Base-by-base conservation (phyloP, 2,888 invertebrate species). In the Zaprionus obscuricornis region DNA sequence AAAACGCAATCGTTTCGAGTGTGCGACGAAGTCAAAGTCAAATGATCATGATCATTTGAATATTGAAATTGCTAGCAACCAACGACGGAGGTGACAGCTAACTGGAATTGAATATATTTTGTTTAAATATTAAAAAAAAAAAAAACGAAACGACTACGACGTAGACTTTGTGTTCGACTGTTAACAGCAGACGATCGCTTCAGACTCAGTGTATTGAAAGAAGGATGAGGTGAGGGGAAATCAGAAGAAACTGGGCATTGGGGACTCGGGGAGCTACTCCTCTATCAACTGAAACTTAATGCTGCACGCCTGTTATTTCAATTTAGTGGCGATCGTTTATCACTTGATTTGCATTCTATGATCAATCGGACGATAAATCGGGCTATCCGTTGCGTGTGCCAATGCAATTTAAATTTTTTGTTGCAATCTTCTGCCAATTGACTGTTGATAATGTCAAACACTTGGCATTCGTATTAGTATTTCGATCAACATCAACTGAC, bases 241-340 rank as follows among this genome's bases (percentile, higher is more conserved):
- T n/a, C 13, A 34, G 22, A 42, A 45, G 64, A 42, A 26, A 52
- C 47, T 63, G 75, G 50, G 42, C 26, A 47, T 36, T 67, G 50
- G 51, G 66, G 52, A 51, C 43, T 64, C 43, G 62, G 66, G 37
- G 66, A 43, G 59, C 67, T 63, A 59, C 45, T 79, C 54, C 63
- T 72, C 66, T 66, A 54, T 20, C 75, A 66, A 45, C 56, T 54
- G 45, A 59, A 51, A 56, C n/a, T n/a, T n/a, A n/a, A n/a, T n/a
- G 79, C 87, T 88, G 88, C 33, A 74, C 78, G 87, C 88, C 86
- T 87, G 87, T 79, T 88, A 81, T 71, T 81, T 88, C 67, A 72
- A 74, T 87, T 85, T 72, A 59, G 64, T 72, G 70, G 70, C 84
- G 86, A 88, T 87, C 81, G 83, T 85, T 87, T 88, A 88, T 87